Evolutionary conservation across 37 sponge, comb jelly and placozoan genomes (phyloP), one percentile per base, ranked within the genome.

Genomic region (Geodia barretti): DNA sequence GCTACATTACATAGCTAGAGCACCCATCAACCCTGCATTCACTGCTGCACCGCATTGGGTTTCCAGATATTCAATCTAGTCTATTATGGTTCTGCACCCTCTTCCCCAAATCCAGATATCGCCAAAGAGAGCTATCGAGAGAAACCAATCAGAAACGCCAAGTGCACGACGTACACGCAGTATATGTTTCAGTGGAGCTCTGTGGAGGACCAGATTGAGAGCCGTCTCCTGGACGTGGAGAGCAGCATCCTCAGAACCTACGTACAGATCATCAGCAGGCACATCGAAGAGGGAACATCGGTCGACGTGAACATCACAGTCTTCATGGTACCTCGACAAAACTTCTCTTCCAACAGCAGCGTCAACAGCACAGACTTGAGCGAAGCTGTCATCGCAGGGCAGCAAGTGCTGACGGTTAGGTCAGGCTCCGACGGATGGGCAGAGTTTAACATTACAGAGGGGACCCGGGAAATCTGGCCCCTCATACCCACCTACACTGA

Each of bases 371-470:
- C 24, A 5, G 9, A n/a, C n/a, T n/a, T n/a, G n/a, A n/a, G n/a
- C n/a, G n/a, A 62, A 9, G 3, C 64, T 5, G 9, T 28, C 9
- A 2, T 62, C 64, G 26, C 64, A 2, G 64, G 26, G 26, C 64
- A 62, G 9, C 64, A 72, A 11, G 2, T 8, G 25, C 23, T 72
- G 21, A 38, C 68, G 28, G 38, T 39, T 19, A 38, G 21, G 7
- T 41, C 81, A 5, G 62, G 39, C 3, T 40, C 54, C 0, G 65
- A 67, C 59, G 75, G 68, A 30, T 79, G 76, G 74, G 41, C 29
- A n/a, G 80, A 81, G 40, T 43, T 75, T 28, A 35, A 84, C 62
- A 47, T 84, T 24, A 76, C 77, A 20, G 38, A 75, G 1, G 84
- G 38, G 9, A 5, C 69, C 1, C 17, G 24, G n/a, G 26, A 47